phyloP scores from a whole-genome alignment of 2,888 invertebrate genomes.

The Synanthedon vespiformis region DNA sequence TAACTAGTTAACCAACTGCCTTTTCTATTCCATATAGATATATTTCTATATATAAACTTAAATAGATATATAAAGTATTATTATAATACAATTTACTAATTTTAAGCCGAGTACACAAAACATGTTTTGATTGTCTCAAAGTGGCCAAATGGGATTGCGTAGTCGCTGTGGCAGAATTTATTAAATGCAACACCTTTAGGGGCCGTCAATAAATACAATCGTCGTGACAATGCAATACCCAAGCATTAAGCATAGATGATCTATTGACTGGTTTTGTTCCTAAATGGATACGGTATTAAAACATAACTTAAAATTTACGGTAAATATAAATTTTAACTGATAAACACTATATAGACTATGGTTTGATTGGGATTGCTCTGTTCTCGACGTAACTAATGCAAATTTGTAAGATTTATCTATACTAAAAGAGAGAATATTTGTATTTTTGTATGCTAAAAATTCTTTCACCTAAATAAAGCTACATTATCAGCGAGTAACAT shows the following conservation, averaged over 20 bases:
- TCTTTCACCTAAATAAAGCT: too few species aligned
- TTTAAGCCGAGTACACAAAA: slow-evolving; percentile 10
- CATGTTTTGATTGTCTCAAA: slow-evolving; percentile 24
- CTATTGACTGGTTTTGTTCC: slow-evolving; percentile 1
- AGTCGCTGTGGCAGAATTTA: slow-evolving; percentile 14
- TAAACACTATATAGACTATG: too few species aligned
- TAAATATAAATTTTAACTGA: too few species aligned
- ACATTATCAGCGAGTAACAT: too few species aligned
- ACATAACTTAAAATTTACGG: too few species aligned
- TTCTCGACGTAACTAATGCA: too few species aligned
- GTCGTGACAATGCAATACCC: slow-evolving; percentile 20
- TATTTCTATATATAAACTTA: neutral
- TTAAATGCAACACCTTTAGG: slow-evolving; percentile 22
- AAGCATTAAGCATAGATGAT: slow-evolving; percentile 3
- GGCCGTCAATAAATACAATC: slow-evolving; percentile 20
- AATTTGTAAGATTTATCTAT: too few species aligned
- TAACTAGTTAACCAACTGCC: too few species aligned
- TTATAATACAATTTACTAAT: neutral
- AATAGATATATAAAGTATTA: neutral
- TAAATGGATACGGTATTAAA: neutral
- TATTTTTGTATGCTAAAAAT: too few species aligned
- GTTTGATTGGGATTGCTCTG: too few species aligned
- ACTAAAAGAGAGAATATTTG: too few species aligned
- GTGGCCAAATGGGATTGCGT: slow-evolving; percentile 14
- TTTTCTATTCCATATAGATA: too few species aligned